Base-by-base conservation (phyloP, 2,888 invertebrate genomes). In the Germaria angustata region DNA sequence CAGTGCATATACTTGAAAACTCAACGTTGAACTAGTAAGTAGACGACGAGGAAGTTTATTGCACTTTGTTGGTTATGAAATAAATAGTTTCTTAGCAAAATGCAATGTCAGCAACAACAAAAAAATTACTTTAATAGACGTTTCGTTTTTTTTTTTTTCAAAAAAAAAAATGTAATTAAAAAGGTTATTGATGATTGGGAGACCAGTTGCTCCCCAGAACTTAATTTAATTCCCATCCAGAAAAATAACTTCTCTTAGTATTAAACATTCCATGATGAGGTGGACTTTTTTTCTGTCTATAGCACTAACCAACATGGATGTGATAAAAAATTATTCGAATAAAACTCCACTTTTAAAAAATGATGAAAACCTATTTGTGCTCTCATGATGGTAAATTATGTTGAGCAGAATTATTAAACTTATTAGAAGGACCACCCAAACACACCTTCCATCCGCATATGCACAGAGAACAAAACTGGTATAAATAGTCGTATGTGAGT, bases 31-130 rank as follows among this genome's bases (percentile, higher is more conserved):
- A 34, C 22, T 46, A n/a, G 15, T 28, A 71, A 63, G 28, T 32
- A 51, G 41, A 55, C 39, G 28, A 28, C 69, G 55, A 78, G 71
- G 78, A 78, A 78, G 78, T 78, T 78, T 71, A 78, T 78, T 78
- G 78, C 28, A 76, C 76, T 66, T 17, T 9, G 34, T 36, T 69
- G 53, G 44, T n/a, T 55, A 24, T 69, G 11, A n/a, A n/a, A n/a
- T n/a, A 57, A 78, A 39, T 24, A 55, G 44, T 63, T 55, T 53
- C 17, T 51, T 36, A 69, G 61, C 61, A 77, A 69, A 46, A 34
- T 9, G 17, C 15, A 17, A 17, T 28, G 1, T n/a, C 46, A 63
- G 7, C 44, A 71, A 41, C 4, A 46, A 36, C 1, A 49, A n/a
- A n/a, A n/a, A n/a, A n/a, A 5, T 17, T 24, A n/a, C 20, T 24